Base-by-base conservation (phyloP, 2,113 vertebrate species). In the Mirza zaza region DNA sequence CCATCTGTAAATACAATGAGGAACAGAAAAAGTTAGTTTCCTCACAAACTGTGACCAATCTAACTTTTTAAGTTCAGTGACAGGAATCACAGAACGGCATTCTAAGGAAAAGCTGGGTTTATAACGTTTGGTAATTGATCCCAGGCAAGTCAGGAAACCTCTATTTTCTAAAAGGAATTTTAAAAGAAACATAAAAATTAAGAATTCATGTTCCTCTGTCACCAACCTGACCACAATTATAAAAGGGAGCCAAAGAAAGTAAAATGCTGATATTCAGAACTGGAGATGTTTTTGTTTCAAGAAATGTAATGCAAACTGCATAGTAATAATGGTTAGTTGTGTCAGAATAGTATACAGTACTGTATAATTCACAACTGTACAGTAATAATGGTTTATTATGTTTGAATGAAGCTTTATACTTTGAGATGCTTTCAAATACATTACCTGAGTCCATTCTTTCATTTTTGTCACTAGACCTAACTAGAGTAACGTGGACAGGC, bases 1-100 rank as follows among this genome's bases (percentile, higher is more conserved):
- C 99, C 99, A 99, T 99, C 99, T 99, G 95, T 45, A 93, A 50
- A 90, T 0, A 39, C 11, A 61, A 94, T 52, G 25, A 65, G 8
- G 10, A 59, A 23, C 25, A 92, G 59, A 32, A 61, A 55, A 45
- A 50, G 36, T 34, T 13, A 85, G 11, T 5, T 73, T 32, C 73
- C 63, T 36, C 50, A 92, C 39, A 50, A 81, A 36, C 70, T 81
- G 3, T 50, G 27, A 52, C 79, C 77, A 36, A 21, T 50, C 6
- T 45, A 32, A 83, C 29, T 67, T 5, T 0, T 10, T 20, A 18
- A 73, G 20, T 34, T 32, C 61, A 57, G 4, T 59, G 59, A 96
- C 61, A 29, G 57, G 17, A 13, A 52, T 45, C 48, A 63, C 4
- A 76, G 25, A 29, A 27, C 2, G 77, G 27, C 0, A 6, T 10